These are phyloP conservation scores for Limnephilus marmoratus DNA, from an alignment of 2,888 invertebrate genomes.

Conservation along the genomic window DNA sequence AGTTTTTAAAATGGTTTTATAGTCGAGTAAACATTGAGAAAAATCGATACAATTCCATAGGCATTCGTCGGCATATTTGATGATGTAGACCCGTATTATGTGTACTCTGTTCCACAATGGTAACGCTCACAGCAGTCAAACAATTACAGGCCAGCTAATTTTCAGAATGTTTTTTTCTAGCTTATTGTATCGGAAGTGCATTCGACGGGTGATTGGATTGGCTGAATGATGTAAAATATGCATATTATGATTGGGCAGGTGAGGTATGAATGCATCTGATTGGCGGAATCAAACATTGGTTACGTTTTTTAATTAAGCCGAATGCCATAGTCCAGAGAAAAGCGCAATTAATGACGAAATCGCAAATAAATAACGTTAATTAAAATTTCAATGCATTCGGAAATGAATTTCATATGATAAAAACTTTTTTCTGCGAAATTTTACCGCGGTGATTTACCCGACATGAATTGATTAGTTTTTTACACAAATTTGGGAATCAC, in stretches of 20 bases:
- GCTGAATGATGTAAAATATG: slow-evolving; percentile 6
- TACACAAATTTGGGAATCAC: background rate
- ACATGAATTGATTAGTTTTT: background rate
- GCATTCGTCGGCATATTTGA: background rate
- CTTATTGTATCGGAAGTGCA: slow-evolving; percentile 6
- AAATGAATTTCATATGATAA: background rate
- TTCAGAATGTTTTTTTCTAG: background rate
- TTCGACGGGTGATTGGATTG: slow-evolving; percentile 4
- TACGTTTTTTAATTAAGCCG: background rate
- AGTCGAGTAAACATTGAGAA: background rate
- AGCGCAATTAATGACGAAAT: background rate
- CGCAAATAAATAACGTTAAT: background rate
- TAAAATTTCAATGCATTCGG: background rate
- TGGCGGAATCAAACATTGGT: slow-evolving; percentile 21
- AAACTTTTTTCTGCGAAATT: background rate
- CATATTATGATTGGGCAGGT: slow-evolving; percentile 9
- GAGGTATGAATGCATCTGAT: slow-evolving; percentile 5
- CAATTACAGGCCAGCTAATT: background rate
- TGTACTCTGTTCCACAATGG: background rate
- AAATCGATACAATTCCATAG: background rate
- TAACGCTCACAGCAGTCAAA: background rate
- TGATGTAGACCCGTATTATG: background rate
- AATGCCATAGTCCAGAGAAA: background rate
- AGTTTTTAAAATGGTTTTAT: background rate
- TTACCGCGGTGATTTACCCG: background rate